Conservation (phyloP, 53 echinoderm and acorn worm genomes). For the Echinarachnius parma region DNA sequence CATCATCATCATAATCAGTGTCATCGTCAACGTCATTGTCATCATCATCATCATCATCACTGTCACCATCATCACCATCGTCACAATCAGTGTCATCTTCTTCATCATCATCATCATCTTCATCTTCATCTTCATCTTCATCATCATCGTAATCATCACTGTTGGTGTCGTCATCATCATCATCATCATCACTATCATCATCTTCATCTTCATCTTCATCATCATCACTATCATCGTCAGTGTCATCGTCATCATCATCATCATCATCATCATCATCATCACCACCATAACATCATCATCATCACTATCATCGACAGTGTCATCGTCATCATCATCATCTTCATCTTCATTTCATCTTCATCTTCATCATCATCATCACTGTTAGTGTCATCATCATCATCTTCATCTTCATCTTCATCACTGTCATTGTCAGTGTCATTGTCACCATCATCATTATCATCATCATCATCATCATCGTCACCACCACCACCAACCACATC, state of each 20-base stretch:
- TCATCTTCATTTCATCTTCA: neutral
- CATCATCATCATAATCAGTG: too few relatives aligned
- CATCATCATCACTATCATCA: too few relatives aligned
- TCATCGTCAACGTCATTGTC: too few relatives aligned
- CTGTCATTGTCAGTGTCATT: neutral
- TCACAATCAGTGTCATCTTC: too few relatives aligned
- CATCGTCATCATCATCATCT: neutral
- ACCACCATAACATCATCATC: neutral
- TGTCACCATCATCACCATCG: too few relatives aligned
- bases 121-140: too few relatives aligned
- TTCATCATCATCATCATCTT: too few relatives aligned
- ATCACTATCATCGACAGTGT: too few relatives aligned
- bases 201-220: neutral
- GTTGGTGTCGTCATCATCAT: too few relatives aligned
- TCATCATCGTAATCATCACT: too few relatives aligned
- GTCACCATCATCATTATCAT: neutral
- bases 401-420: neutral
- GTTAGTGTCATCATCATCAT: neutral
- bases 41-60: too few relatives aligned
- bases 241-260: neutral
- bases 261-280: neutral
- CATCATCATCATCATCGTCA: neutral
- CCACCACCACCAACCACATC: neutral
- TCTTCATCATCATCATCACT: neutral
- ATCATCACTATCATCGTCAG: neutral